phyloP scores from a whole-genome alignment of 2,113 vertebrate genomes.

The Calonectris borealis region DNA sequence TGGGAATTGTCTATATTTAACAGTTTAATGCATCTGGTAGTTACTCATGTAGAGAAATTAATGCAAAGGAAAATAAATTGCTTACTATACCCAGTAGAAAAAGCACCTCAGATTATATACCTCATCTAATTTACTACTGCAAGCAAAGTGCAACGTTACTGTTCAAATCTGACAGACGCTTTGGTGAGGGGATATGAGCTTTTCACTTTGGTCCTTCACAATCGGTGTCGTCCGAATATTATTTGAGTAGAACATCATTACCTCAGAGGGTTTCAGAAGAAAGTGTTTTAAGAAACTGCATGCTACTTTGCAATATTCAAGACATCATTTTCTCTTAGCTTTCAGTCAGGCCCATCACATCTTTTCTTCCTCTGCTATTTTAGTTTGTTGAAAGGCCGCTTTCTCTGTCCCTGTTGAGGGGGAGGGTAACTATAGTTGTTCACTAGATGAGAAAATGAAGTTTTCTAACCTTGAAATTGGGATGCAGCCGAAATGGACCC shows the following conservation, averaged over 20 bases:
- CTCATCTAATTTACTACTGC: constrained; percentile 28
- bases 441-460: background rate
- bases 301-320: background rate
- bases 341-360: background rate
- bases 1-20: constrained; percentile 49
- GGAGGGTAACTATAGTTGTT: background rate
- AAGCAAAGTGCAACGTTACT: background rate
- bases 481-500: background rate
- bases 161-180: constrained; percentile 1
- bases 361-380: background rate
- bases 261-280: background rate
- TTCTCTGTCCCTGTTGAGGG: too few species aligned
- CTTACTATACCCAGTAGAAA: constrained; percentile 25
- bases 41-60: constrained; percentile 53
- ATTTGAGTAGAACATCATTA: constrained; percentile 15
- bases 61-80: constrained; percentile 66
- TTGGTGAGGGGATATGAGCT: background rate
- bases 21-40: constrained; percentile 28
- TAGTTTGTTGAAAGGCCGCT: background rate
- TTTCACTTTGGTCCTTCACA: background rate
- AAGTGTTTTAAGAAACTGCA: background rate
- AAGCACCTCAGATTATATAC: background rate
- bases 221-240: background rate
- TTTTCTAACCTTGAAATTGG: background rate
- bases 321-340: background rate